Base-by-base conservation (phyloP, 2,888 invertebrate species). In the Drosophila pegasa region DNA sequence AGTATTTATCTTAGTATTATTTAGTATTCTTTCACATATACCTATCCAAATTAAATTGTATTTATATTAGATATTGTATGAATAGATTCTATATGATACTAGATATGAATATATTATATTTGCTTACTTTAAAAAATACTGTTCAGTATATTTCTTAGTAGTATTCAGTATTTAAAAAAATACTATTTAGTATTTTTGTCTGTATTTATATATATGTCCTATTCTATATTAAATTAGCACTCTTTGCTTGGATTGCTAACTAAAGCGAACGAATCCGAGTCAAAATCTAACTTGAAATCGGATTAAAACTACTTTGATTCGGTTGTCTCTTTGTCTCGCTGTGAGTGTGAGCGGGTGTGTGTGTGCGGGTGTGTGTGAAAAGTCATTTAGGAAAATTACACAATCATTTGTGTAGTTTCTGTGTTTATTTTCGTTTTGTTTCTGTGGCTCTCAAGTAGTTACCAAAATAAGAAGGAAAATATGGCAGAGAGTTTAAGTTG, bases 331-430 rank as follows among this genome's bases (percentile, higher is more conserved):
- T 10, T 40, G 6, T n/a, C 4, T 22, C 12, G 29, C 2, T 35
- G 10, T n/a, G n/a, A 41, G 9, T 18, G 10, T 41, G n/a, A 25
- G 38, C 33, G 35, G 48, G 16, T 22, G 22, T 52, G 31, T 62
- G 27, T 51, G 31, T 76, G 33, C 55, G 33, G 63, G 31, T 61
- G 35, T 78, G 75, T 75, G 57, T 74, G 60, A 63, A 60, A 57
- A 69, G 78, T 78, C 63, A 75, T 75, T 75, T 75, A 60, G 50
- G 77, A 58, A 76, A 79, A 80, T 76, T 70, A 75, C 75, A 75
- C 57, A 79, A 79, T 80, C 67, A 71, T 77, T 67, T 76, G 59
- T 70, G 58, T 76, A 62, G 66, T 62, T 75, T 62, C 33, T 37
- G 64, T 56, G 57, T 75, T 71, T 77, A 57, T 77, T 77, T 58